Base-by-base conservation (phyloP, 2,113 vertebrate species). In the Cyrtonyx montezumae region DNA sequence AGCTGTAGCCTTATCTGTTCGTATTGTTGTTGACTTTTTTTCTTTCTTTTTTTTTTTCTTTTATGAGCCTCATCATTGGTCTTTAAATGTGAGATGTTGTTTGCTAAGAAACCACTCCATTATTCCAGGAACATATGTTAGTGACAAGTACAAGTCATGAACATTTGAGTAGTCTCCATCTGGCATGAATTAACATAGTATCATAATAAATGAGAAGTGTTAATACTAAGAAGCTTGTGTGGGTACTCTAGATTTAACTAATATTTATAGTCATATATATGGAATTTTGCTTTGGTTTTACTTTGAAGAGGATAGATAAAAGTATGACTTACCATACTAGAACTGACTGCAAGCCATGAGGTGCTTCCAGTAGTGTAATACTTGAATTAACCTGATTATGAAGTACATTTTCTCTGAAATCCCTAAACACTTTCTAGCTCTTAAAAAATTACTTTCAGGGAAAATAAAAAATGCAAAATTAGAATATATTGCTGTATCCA, bases 151-250 rank as follows among this genome's bases (percentile, higher is more conserved):
- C 67, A 82, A 96, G 95, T 95, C 92, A 92, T 92, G 96, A 96
- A 96, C 94, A 82, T 93, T 96, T 97, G 95, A 97, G 92, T 94
- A 94, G 84, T 88, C 91, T 97, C 96, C 96, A 97, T 97, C 96
- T 97, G 97, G 95, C 84, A 90, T 65, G 87, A 95, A 96, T 96
- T 94, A 97, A 92, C 91, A 88, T 90, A 69, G 76, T 75, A 92
- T 87, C 90, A 93, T 88, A 88, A 93, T 95, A 92, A 94, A 96
- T 90, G 82, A 94, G 93, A 96, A 95, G 76, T 96, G 95, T 93
- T 96, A 96, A 96, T 95, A 90, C 73, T 45, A 43, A 87, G 84
- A 75, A 77, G 49, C 56, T 84, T 88, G 63, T 59, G 73, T 85
- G 63, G 49, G 67, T 94, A 59, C 87, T 89, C 18, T 85, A 40